Conservation (phyloP, 1,140 invertebrate genomes). For the Drosophila sproati region DNA sequence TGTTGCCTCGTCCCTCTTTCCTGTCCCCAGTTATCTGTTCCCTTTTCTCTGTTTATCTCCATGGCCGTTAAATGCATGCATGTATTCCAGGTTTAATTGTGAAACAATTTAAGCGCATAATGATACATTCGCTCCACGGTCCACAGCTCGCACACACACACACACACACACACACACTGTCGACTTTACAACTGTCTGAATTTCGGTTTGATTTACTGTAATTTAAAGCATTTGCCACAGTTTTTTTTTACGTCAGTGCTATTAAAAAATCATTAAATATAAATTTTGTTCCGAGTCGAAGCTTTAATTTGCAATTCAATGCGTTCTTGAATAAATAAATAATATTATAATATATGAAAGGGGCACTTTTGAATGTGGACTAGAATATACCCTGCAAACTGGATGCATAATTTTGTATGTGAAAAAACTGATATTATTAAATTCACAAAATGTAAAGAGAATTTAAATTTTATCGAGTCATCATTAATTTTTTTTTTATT, state of each 20-base stretch:
- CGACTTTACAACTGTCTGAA: conserved; percentile 28
- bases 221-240: conserved; percentile 66
- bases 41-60: background rate
- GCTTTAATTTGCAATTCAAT: conserved; percentile 67
- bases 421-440: too few species aligned
- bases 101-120: conserved; percentile 74
- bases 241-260: conserved; percentile 36
- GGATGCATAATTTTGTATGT: too few species aligned
- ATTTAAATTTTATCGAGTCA: too few species aligned
- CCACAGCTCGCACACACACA: background rate
- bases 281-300: conserved; percentile 51
- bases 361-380: background rate
- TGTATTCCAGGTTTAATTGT: conserved; percentile 58
- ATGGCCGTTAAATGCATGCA: background rate
- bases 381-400: background rate
- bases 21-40: background rate
- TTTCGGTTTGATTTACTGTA: conserved; percentile 62
- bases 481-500: too few species aligned
- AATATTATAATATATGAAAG: conserved; percentile 23
- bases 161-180: background rate
- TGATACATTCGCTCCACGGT: conserved; percentile 46
- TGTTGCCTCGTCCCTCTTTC: background rate
- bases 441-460: too few species aligned
- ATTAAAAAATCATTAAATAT: conserved; percentile 60
- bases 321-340: conserved; percentile 26